phyloP scores from a whole-genome alignment of 2,797 vertebrate species.

The Microchirus variegatus region DNA sequence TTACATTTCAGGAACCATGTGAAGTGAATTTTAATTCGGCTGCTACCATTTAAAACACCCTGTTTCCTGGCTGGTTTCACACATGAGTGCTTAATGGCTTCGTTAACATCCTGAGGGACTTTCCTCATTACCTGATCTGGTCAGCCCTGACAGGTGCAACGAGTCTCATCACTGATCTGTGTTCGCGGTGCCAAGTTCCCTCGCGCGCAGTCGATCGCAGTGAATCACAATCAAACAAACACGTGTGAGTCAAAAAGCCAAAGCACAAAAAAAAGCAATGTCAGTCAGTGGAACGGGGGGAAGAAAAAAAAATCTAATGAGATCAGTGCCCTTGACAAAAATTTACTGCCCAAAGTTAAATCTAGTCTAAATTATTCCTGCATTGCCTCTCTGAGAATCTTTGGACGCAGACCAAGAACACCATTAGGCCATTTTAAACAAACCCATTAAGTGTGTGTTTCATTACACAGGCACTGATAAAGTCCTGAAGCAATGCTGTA shows the following conservation, averaged over 20 bases:
- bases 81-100: conserved; percentile 71
- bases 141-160: conserved; percentile 75
- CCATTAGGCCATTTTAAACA: conserved; percentile 80
- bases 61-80: conserved; percentile 65
- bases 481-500: conserved; percentile 36
- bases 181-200: conserved; percentile 56
- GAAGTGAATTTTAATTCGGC: conserved; percentile 71
- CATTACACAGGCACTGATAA: conserved; percentile 62
- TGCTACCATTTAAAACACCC: conserved; percentile 58
- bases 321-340: conserved; percentile 74
- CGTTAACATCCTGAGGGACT: conserved; percentile 72
- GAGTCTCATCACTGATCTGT: conserved; percentile 67
- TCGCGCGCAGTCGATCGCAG: conserved; percentile 34
- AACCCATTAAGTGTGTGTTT: conserved; percentile 75
- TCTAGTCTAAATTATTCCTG: conserved; percentile 68
- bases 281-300: conserved; percentile 44
- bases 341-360: conserved; percentile 70
- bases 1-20: conserved; percentile 74
- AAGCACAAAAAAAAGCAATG: conserved; percentile 42
- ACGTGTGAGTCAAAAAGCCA: conserved; percentile 59
- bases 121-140: conserved; percentile 74
- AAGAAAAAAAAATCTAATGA: conserved; percentile 73
- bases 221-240: conserved; percentile 65
- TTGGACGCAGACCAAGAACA: conserved; percentile 81
- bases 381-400: conserved; percentile 64